Conservation (phyloP, 2,888 invertebrate species). For the Trissolcus brochymenae region DNA sequence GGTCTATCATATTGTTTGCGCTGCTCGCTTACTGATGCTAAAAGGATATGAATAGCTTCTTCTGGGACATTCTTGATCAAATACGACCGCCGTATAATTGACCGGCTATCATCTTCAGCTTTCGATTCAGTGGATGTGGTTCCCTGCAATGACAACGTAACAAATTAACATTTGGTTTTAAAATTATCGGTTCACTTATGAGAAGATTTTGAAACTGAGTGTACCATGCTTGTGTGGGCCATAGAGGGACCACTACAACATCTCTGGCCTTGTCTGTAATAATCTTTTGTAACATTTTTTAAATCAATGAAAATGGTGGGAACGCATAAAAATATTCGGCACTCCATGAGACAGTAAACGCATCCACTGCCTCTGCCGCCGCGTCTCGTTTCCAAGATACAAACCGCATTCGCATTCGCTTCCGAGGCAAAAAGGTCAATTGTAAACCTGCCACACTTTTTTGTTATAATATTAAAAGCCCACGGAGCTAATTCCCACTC, state of each 20-base stretch:
- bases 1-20: slow-evolving; percentile 59
- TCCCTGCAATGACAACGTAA: slow-evolving; percentile 59
- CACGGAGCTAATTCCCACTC: slow-evolving; percentile 48
- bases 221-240: slow-evolving; percentile 37
- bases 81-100: slow-evolving; percentile 60
- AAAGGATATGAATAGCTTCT: slow-evolving; percentile 12
- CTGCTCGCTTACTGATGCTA: slow-evolving; percentile 19
- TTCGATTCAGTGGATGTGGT: slow-evolving; percentile 60
- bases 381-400: slow-evolving; percentile 63
- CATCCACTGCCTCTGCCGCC: slow-evolving; percentile 59
- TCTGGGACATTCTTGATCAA: slow-evolving; percentile 39
- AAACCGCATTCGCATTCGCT: slow-evolving; percentile 55
- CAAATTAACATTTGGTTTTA: slow-evolving; percentile 57
- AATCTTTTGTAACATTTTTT: slow-evolving; percentile 51
- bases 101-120: slow-evolving; percentile 61
- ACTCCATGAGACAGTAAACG: slow-evolving; percentile 59
- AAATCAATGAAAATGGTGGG: slow-evolving; percentile 42
- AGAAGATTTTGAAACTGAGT: slow-evolving; percentile 10
- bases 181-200: slow-evolving; percentile 36
- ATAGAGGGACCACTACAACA: slow-evolving; percentile 54
- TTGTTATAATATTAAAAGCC: slow-evolving; percentile 9
- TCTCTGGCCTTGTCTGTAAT: slow-evolving; percentile 59
- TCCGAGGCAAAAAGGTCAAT: slow-evolving; percentile 63
- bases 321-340: slow-evolving; percentile 61
- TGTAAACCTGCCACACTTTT: slow-evolving; percentile 30